Conservation (phyloP, 2,888 invertebrate genomes). For the Mythimna vitellina region DNA sequence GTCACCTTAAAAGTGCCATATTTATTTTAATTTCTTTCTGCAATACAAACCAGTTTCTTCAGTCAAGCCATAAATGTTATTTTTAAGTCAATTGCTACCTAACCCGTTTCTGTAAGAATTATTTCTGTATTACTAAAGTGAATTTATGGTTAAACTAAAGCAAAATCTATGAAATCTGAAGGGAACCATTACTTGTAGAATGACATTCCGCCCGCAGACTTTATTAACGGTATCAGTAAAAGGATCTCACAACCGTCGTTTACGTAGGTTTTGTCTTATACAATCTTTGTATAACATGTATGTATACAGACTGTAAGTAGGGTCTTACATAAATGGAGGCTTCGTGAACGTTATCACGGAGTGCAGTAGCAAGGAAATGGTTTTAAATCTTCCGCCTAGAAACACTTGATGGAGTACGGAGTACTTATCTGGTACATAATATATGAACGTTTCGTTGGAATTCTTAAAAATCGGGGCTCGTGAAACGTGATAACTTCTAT, state of each 20-base stretch:
- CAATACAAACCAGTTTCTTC: background rate
- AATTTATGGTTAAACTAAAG: conserved; percentile 12
- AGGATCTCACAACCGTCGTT: conserved; percentile 41
- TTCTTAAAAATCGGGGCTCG: background rate
- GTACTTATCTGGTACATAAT: conserved; percentile 35
- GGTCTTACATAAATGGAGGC: conserved; percentile 65
- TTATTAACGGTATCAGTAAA: conserved; percentile 54
- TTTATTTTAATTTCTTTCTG: conserved; percentile 13
- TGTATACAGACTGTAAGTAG: conserved; percentile 34
- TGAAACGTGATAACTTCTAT: background rate
- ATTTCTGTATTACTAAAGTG: background rate
- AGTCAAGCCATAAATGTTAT: background rate
- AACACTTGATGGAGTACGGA: conserved; percentile 47
- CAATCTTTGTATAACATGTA: conserved; percentile 29
- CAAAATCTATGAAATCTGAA: conserved; percentile 26
- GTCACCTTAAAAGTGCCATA: conserved; percentile 15
- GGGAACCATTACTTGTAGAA: conserved; percentile 26
- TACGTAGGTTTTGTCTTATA: conserved; percentile 39
- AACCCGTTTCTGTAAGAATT: background rate
- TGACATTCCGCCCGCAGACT: conserved; percentile 35
- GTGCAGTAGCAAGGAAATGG: conserved; percentile 70
- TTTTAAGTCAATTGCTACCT: background rate
- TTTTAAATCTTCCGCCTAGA: conserved; percentile 58
- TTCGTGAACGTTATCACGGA: conserved; percentile 74
- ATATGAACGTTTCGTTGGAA: conserved; percentile 8